These are phyloP conservation scores for Rousettus leschenaultii DNA, from an alignment of 2,113 vertebrate genomes.

Conservation along the genomic window DNA sequence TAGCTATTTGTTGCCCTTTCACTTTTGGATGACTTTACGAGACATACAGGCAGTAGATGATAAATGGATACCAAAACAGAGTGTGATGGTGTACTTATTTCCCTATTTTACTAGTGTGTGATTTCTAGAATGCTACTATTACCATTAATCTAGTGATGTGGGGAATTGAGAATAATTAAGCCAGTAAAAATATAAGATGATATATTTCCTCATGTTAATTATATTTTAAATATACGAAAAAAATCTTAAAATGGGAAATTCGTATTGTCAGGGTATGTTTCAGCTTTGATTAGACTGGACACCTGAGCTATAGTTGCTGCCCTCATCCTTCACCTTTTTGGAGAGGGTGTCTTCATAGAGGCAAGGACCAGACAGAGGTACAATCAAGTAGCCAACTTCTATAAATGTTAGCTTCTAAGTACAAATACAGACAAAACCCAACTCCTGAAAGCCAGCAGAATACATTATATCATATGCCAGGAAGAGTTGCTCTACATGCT, in stretches of 20 bases:
- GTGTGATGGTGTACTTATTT: background rate
- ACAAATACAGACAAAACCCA: background rate
- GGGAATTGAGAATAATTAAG: background rate
- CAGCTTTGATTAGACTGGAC: background rate
- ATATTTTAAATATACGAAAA: background rate
- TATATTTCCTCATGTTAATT: background rate
- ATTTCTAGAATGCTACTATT: background rate
- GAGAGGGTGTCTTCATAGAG: background rate
- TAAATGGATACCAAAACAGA: background rate
- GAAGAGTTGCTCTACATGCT: fast-evolving
- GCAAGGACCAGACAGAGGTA: too few species aligned
- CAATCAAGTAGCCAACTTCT: fast-evolving
- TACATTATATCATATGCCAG: background rate
- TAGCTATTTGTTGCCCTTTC: background rate
- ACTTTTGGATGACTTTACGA: background rate
- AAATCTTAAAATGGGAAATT: background rate
- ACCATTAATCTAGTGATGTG: background rate
- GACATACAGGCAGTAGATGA: background rate
- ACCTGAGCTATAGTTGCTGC: background rate
- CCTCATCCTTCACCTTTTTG: background rate
- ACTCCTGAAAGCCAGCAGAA: background rate
- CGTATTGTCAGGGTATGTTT: background rate
- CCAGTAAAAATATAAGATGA: background rate
- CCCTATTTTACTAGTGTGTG: background rate
- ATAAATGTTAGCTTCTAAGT: background rate